phyloP scores from a whole-genome alignment of 2,888 invertebrate species.

The Griposia aprilina region DNA sequence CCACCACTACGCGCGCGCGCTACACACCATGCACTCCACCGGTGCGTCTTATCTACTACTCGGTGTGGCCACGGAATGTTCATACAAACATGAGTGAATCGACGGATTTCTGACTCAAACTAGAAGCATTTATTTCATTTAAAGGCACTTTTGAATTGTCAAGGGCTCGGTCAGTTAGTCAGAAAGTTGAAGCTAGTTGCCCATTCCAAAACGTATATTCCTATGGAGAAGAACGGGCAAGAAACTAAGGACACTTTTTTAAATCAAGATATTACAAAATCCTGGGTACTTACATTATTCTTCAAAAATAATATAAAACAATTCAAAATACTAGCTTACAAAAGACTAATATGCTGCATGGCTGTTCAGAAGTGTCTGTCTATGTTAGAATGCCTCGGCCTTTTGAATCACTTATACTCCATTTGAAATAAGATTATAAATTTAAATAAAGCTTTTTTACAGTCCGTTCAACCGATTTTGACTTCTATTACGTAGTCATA shows the following conservation, averaged over 20 bases:
- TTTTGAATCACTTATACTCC: neutral
- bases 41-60: slow-evolving; percentile 72
- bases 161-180: neutral
- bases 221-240: neutral
- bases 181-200: neutral
- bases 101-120: neutral
- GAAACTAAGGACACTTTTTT: neutral
- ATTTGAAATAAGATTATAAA: no score
- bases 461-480: no score
- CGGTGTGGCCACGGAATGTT: slow-evolving; percentile 27
- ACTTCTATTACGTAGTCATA: no score
- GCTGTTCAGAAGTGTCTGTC: neutral
- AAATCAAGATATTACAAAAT: neutral
- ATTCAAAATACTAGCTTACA: neutral
- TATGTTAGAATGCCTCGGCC: neutral
- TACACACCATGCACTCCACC: slow-evolving; percentile 76
- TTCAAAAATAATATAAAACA: neutral
- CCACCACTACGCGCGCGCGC: slow-evolving; percentile 92
- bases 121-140: neutral
- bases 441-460: no score
- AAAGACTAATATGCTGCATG: neutral
- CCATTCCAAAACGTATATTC: neutral
- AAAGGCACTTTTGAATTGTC: neutral
- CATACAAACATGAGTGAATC: slow-evolving; percentile 22
- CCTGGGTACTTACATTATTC: neutral